Evolutionary conservation across 2,797 vertebrate genomes (phyloP).

Genomic region (Acanthurus lineatus): DNA sequence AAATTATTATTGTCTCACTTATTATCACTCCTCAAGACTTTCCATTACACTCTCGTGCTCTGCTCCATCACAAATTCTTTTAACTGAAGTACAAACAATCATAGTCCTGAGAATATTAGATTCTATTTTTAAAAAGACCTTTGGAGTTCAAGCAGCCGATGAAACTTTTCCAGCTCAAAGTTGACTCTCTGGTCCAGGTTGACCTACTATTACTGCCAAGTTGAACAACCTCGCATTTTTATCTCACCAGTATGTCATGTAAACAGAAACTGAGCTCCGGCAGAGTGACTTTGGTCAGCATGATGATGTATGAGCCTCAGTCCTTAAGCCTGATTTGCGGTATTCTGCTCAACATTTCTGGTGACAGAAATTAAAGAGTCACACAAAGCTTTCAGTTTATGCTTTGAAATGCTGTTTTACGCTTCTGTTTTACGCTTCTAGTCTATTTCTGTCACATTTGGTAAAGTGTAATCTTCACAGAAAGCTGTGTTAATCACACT

Average conservation of each 20-base stretch:
- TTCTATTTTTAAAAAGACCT: neutral
- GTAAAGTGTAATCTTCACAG: no score
- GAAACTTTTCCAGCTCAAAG: neutral
- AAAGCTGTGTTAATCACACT: no score
- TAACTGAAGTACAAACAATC: neutral
- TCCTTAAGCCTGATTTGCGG: no score
- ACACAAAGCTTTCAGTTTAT: no score
- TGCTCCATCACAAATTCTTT: constrained; percentile 6
- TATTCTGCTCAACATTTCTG: no score
- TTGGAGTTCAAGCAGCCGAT: neutral
- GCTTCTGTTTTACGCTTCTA: no score
- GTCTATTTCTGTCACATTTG: no score
- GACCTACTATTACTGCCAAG: neutral
- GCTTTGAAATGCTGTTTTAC: no score
- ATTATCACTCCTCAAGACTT: neutral
- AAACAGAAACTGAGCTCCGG: neutral
- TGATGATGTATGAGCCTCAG: constrained; percentile 43
- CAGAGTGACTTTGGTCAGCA: neutral
- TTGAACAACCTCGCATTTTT: neutral
- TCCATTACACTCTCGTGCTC: neutral
- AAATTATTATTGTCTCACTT: neutral
- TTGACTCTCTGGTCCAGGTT: no score
- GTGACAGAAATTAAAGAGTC: no score
- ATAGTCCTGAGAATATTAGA: neutral
- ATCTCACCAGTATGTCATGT: neutral